phyloP scores from a whole-genome alignment of 2,888 invertebrate genomes.

The Coleophora flavipennella region DNA sequence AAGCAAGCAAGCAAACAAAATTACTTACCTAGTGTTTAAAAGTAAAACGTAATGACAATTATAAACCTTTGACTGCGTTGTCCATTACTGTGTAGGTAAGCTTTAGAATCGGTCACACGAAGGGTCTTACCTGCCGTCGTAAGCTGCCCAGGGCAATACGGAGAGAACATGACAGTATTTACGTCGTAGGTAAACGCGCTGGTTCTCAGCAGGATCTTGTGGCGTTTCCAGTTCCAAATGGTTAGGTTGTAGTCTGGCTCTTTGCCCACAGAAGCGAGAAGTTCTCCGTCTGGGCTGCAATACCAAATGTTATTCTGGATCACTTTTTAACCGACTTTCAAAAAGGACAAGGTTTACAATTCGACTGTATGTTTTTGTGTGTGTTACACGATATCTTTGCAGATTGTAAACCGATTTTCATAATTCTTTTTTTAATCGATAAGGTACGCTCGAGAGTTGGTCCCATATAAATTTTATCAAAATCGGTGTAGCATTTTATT shows the following conservation, averaged over 20 bases:
- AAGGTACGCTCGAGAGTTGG: too few relatives aligned
- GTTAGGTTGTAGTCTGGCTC: slow-evolving; percentile 91
- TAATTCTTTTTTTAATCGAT: too few relatives aligned
- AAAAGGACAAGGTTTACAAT: too few relatives aligned
- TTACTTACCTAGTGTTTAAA: too few relatives aligned
- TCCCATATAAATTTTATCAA: too few relatives aligned
- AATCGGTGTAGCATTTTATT: too few relatives aligned
- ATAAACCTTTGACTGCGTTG: background rate
- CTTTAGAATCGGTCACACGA: background rate
- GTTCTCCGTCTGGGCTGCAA: slow-evolving; percentile 82
- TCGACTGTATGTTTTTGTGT: too few relatives aligned
- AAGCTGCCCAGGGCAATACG: slow-evolving; percentile 83
- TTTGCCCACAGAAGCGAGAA: slow-evolving; percentile 87
- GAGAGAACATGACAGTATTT: slow-evolving; percentile 84
- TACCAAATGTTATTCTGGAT: background rate
- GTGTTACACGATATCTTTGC: too few relatives aligned
- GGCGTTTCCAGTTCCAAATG: slow-evolving; percentile 89
- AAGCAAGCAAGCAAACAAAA: background rate
- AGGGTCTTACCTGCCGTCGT: slow-evolving; percentile 80
- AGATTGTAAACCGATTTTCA: too few relatives aligned
- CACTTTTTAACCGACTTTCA: too few relatives aligned
- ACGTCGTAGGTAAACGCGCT: slow-evolving; percentile 90
- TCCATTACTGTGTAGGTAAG: too few relatives aligned
- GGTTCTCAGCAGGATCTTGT: slow-evolving; percentile 81
- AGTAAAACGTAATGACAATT: slow-evolving; percentile 1